Evolutionary conservation across 2,797 vertebrate genomes (phyloP), one percentile per base, ranked within the genome.

Genomic region (Centroberyx gerrardi): DNA sequence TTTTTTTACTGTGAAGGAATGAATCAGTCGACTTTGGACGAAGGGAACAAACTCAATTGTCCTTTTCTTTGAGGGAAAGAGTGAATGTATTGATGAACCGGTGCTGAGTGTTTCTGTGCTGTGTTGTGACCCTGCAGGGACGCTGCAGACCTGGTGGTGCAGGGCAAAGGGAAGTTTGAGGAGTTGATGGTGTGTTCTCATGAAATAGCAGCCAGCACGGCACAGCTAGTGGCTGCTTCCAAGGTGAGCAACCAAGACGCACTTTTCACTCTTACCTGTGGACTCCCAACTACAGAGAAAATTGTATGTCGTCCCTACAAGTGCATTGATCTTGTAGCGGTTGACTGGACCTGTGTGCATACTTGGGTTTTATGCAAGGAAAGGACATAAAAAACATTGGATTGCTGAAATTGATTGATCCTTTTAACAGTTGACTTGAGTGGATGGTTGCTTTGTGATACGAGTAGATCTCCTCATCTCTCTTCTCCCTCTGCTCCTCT

Each of bases 121-220:
- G 7, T 62, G 5, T 46, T 36, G 44, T 83, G 48, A 68, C 0
- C 5, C 61, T 77, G 8, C 92, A 99, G 98, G 2, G 97, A 99
- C 0, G 97, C 98, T 8, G 98, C 98, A 0, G 98, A 99, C 74
- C 91, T 97, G 85, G 96, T 98, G 83, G 96, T 98, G 28, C 97
- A 98, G 92, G 97, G 98, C 49, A 96, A 95, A 84, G 98, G 98
- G 69, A 99, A 98, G 38, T 99, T 97, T 0, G 98, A 99, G 93
- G 97, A 99, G 88, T 89, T 99, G 59, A 97, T 99, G 96, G 98
- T 99, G 67, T 99, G 98, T 83, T 99, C 98, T 0, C 98, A 94
- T 48, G 98, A 99, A 94, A 99, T 99, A 0, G 97, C 98, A 0
- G 98, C 97, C 67, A 99, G 98, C 89, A 99, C 98, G 0, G 98